Conservation (phyloP, 2,797 vertebrate genomes). For the Enteromius argenteus region DNA sequence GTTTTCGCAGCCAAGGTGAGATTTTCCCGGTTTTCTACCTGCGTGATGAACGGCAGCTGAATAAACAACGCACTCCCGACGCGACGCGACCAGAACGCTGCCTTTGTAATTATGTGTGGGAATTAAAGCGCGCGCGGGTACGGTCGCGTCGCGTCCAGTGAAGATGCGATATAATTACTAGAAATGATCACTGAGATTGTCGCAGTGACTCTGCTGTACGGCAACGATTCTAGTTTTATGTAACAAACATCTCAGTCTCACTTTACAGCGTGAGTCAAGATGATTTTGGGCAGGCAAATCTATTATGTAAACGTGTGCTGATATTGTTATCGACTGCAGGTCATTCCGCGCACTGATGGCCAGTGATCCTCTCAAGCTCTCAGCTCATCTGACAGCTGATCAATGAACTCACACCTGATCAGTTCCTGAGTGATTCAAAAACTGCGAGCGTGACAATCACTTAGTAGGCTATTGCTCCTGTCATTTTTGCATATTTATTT, state of each 20-base stretch:
- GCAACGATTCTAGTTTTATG: constrained; percentile 1
- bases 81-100: constrained; percentile 19
- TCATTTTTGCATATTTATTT: not conserved
- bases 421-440: not conserved
- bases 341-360: not conserved
- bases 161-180: constrained; percentile 2
- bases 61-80: constrained; percentile 14
- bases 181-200: constrained; percentile 22
- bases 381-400: constrained; percentile 19
- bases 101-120: not conserved
- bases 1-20: constrained; percentile 31
- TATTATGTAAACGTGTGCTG: constrained; percentile 10
- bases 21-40: constrained; percentile 6
- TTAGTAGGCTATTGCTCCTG: not conserved
- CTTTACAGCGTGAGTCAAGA: not conserved
- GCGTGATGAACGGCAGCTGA: not conserved
- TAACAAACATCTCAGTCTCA: not conserved
- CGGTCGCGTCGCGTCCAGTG: constrained; percentile 22
- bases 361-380: constrained; percentile 1
- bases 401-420: constrained; percentile 5
- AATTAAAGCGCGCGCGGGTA: not conserved
- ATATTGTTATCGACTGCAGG: not conserved
- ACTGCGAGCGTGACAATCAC: not conserved
- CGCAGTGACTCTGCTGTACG: constrained; percentile 42
- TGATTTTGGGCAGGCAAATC: not conserved